Conservation (phyloP, 2,888 invertebrate genomes). For the Patella pellucida region DNA sequence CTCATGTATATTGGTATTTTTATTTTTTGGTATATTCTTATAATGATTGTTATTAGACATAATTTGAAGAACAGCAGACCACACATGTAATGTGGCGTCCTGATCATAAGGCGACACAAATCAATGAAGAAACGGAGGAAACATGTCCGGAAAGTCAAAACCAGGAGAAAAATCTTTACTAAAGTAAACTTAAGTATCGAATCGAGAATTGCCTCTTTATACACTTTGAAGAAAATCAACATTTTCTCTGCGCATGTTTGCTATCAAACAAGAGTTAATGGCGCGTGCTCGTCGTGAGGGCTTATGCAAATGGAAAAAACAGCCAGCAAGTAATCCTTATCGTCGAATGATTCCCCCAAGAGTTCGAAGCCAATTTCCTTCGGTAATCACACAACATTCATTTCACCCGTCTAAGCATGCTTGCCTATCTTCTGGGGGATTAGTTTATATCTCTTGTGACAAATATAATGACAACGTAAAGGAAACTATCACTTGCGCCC, state of each 20-base stretch:
- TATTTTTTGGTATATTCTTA: no score
- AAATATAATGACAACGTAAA: constrained; percentile 37
- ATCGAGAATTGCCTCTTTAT: constrained; percentile 25
- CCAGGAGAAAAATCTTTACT: constrained; percentile 20
- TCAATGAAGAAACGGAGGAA: background rate
- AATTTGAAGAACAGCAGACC: no score
- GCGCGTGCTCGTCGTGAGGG: constrained; percentile 29
- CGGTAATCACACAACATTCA: constrained; percentile 54
- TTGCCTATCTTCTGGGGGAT: constrained; percentile 31
- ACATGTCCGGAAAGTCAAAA: constrained; percentile 21
- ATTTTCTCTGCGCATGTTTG: constrained; percentile 34
- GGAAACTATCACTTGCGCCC: constrained; percentile 27
- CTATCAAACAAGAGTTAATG: constrained; percentile 33
- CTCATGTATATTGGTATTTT: no score
- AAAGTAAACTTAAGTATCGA: constrained; percentile 22
- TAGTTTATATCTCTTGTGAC: constrained; percentile 35
- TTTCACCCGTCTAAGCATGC: constrained; percentile 34
- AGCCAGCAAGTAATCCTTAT: constrained; percentile 32
- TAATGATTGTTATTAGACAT: no score
- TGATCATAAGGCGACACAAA: background rate
- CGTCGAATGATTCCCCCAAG: constrained; percentile 37
- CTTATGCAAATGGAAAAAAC: constrained; percentile 36
- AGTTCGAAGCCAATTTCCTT: constrained; percentile 57
- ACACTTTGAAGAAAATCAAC: constrained; percentile 23
- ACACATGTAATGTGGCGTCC: no score